phyloP scores from a whole-genome alignment of 2,888 invertebrate species.

The Ectropis crepuscularia region DNA sequence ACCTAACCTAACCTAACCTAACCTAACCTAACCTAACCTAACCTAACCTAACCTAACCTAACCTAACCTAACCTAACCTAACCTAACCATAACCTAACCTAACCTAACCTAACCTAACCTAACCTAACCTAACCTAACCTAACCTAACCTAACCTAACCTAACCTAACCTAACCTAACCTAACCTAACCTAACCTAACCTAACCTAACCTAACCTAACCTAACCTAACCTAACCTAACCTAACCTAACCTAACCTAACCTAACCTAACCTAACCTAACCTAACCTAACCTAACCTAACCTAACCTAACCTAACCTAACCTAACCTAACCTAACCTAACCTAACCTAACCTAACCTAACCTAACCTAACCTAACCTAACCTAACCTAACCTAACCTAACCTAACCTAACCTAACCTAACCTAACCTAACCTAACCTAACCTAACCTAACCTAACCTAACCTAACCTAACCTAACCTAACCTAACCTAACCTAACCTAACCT shows the following conservation, averaged over 20 bases:
- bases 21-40: constrained; percentile 30
- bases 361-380: constrained; percentile 33
- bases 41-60: constrained; percentile 35
- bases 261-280: constrained; percentile 29
- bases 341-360: constrained; percentile 32
- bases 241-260: constrained; percentile 30
- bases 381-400: constrained; percentile 31
- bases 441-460: constrained; percentile 29
- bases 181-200: constrained; percentile 24
- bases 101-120: constrained; percentile 40
- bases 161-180: constrained; percentile 22
- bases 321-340: constrained; percentile 29
- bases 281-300: constrained; percentile 31
- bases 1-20: constrained; percentile 32
- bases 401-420: constrained; percentile 20
- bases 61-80: constrained; percentile 30
- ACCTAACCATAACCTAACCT: constrained; percentile 33
- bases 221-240: constrained; percentile 18
- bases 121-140: constrained; percentile 42
- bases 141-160: constrained; percentile 43
- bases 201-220: constrained; percentile 30
- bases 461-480: constrained; percentile 31
- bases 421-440: constrained; percentile 33
- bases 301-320: constrained; percentile 33
- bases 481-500: constrained; percentile 27